These are phyloP conservation scores for Leucopsar rothschildi DNA, from an alignment of 2,113 vertebrate species.

Conservation along the genomic window DNA sequence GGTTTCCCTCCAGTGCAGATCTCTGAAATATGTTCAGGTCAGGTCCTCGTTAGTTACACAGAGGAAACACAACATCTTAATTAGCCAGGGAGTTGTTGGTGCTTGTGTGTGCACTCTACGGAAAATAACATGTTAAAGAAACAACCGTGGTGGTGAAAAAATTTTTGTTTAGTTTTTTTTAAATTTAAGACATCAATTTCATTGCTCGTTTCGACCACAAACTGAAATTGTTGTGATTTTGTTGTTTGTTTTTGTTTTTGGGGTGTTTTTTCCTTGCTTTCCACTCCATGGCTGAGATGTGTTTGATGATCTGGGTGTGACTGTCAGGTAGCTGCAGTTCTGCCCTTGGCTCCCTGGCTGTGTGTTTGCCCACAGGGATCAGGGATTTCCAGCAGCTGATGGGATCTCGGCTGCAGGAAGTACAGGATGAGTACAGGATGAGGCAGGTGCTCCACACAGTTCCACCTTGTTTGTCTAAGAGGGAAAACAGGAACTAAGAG, in stretches of 20 bases:
- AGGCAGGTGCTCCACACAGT: not conserved
- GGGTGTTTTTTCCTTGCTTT: not conserved
- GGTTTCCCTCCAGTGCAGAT: not conserved
- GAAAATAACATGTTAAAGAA: not conserved
- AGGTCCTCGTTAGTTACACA: not conserved
- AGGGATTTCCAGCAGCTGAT: slow-evolving; percentile 1
- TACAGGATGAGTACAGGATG: not conserved
- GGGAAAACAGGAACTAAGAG: not conserved
- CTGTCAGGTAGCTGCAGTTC: not conserved
- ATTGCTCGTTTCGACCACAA: not conserved
- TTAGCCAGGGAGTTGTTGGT: not conserved
- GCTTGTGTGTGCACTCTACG: not conserved
- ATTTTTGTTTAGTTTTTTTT: not conserved
- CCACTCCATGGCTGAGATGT: not conserved
- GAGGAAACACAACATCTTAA: not conserved
- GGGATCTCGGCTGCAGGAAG: not conserved
- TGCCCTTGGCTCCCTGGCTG: not conserved
- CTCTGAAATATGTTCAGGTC: not conserved
- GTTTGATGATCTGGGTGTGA: not conserved
- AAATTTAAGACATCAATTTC: not conserved
- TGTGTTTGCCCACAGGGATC: not conserved
- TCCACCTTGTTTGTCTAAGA: not conserved
- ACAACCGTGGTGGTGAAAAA: accelerated
- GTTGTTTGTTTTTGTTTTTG: not conserved
- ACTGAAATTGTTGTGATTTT: not conserved